Conservation (phyloP, 2,113 vertebrate species). For the Verasper variegatus region DNA sequence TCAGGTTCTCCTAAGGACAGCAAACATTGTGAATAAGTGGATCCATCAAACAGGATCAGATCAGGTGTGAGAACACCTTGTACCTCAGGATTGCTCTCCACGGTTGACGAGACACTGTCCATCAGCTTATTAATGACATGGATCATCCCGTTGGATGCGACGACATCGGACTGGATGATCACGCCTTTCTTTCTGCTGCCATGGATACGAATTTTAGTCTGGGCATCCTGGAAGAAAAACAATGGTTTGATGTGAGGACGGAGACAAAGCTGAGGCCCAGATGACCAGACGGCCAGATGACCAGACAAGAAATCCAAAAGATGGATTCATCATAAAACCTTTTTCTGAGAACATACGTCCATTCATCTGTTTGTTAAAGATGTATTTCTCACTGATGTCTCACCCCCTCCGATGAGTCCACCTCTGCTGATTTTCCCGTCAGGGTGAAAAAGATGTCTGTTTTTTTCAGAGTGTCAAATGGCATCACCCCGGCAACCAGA, state of each 20-base stretch:
- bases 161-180: slow-evolving; percentile 84
- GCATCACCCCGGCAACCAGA: slow-evolving; percentile 87
- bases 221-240: slow-evolving; percentile 16
- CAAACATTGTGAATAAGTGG: slow-evolving; percentile 9
- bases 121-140: slow-evolving; percentile 90
- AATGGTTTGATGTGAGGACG: background rate
- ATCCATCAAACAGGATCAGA: background rate
- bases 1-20: slow-evolving; percentile 85
- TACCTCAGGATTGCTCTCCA: slow-evolving; percentile 86
- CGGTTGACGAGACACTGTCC: slow-evolving; percentile 82
- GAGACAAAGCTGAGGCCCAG: background rate
- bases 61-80: background rate
- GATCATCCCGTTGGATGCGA: slow-evolving; percentile 92
- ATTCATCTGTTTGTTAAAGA: background rate
- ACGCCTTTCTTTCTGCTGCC: slow-evolving; percentile 84
- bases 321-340: too few relatives aligned
- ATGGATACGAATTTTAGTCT: slow-evolving; percentile 85
- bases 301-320: too few relatives aligned
- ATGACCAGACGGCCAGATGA: too few relatives aligned
- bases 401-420: slow-evolving; percentile 81
- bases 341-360: too few relatives aligned
- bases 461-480: slow-evolving; percentile 78
- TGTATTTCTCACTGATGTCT: background rate
- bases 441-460: slow-evolving; percentile 86
- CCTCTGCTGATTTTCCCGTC: slow-evolving; percentile 86